Evolutionary conservation across 2,888 invertebrate genomes (phyloP).

Genomic region (Linnaemya tessellans): DNA sequence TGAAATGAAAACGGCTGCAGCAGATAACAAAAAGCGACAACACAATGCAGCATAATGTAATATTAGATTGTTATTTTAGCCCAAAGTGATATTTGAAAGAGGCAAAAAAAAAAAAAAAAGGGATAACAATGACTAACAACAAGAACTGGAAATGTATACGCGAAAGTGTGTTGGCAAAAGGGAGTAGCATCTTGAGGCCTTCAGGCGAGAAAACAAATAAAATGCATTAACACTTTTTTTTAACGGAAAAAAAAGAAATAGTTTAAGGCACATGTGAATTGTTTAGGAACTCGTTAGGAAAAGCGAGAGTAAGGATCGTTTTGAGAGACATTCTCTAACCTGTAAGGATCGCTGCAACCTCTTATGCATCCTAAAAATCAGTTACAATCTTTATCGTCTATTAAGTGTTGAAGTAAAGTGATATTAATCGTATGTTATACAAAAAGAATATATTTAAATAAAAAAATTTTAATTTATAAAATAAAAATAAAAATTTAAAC

Average conservation of each 20-base stretch:
- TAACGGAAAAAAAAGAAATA: not conserved
- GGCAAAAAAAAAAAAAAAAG: not conserved
- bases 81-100: slow-evolving; percentile 33
- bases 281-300: too few relatives aligned
- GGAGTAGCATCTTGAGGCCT: not conserved
- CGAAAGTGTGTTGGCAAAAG: too few relatives aligned
- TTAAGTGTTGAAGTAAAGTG: too few relatives aligned
- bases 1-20: slow-evolving; percentile 24
- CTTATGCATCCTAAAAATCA: too few relatives aligned
- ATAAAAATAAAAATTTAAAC: not conserved
- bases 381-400: too few relatives aligned
- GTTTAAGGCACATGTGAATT: not conserved
- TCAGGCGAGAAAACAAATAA: not conserved
- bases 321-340: too few relatives aligned
- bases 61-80: slow-evolving; percentile 59
- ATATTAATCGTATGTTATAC: too few relatives aligned
- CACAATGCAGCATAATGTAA: slow-evolving; percentile 28
- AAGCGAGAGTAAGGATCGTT: too few relatives aligned
- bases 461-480: not conserved
- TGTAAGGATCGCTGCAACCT: too few relatives aligned
- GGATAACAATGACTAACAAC: not conserved
- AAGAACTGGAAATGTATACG: not conserved
- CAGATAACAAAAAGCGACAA: slow-evolving; percentile 23
- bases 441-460: not conserved
- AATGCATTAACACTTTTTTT: not conserved